phyloP scores from a whole-genome alignment of 64 coral and sea anemone genomes.

The Anthopleura sola region DNA sequence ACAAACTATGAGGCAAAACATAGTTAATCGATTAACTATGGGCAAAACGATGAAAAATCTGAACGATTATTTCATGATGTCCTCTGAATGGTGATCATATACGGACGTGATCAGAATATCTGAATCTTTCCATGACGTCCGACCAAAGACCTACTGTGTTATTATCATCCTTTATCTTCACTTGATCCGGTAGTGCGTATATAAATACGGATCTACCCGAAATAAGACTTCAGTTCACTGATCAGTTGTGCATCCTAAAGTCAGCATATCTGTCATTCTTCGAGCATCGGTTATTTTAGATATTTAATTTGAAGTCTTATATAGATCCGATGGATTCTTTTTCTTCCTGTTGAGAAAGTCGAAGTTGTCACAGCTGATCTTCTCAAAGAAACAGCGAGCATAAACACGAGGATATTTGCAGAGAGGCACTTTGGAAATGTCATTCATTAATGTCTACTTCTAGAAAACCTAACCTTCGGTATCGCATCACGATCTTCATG shows the following conservation, averaged over 20 bases:
- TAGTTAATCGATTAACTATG: no score
- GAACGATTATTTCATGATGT: neutral
- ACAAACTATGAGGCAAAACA: neutral
- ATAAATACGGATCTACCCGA: neutral
- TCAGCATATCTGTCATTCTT: neutral
- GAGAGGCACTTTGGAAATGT: neutral
- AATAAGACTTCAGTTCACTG: neutral
- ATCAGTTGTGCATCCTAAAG: neutral
- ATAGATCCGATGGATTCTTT: neutral
- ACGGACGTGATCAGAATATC: slow-evolving; percentile 9
- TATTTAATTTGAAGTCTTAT: neutral
- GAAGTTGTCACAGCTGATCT: neutral
- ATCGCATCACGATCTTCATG: slow-evolving; percentile 10
- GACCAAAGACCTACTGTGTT: neutral
- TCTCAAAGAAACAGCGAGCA: neutral
- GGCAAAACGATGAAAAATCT: neutral
- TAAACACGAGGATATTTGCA: neutral
- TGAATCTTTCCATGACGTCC: neutral
- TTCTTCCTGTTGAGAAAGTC: neutral
- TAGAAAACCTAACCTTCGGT: neutral
- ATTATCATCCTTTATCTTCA: neutral
- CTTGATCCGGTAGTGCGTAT: slow-evolving; percentile 8
- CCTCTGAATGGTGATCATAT: neutral
- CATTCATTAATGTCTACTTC: neutral
- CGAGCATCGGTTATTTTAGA: neutral